Base-by-base conservation (phyloP, 2,797 vertebrate species). In the Amblyraja radiata region DNA sequence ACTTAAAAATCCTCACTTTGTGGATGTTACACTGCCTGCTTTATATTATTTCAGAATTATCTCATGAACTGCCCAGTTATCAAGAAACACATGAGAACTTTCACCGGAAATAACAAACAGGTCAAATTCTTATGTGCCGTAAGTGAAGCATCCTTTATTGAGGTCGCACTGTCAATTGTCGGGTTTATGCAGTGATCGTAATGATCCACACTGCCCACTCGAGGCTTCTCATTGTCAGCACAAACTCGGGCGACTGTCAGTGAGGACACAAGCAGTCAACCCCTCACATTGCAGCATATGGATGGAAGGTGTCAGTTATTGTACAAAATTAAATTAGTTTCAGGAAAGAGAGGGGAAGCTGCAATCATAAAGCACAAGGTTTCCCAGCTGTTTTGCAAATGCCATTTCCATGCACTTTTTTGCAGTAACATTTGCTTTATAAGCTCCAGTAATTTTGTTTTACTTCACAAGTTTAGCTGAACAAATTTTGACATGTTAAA, bases 401-500 rank as follows among this genome's bases (percentile, higher is more conserved):
- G 90, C 25, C 39, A 28, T 73, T 46, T 92, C 71, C 90, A 76
- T 11, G 73, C 90, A 92, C 90, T 74, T 76, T 58, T 92, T 23
- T 58, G 54, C 90, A 92, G 76, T 54, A 92, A 58, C 54, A 86
- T 28, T 86, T 28, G 18, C 90, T 54, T 76, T 92, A 76, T 92
- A 92, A 92, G 90, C 36, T 92, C 90, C 90, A 92, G 90, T 92
- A 92, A 92, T 92, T 76, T 92, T 92, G 90, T 74, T 92, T 74
- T 92, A 92, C 71, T 92, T 92, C 71, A 73, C 90, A 92, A 92
- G 90, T 76, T 92, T 92, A 92, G 71, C 90, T 76, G 90, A 92
- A 76, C 71, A 76, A 54, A 92, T 58, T 76, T 92, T 92, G 90
- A 92, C 90, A 92, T 76, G 90, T 9, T 58, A 76, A 54, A 92